phyloP scores from a whole-genome alignment of 2,888 invertebrate species.

The Heliconius sara region DNA sequence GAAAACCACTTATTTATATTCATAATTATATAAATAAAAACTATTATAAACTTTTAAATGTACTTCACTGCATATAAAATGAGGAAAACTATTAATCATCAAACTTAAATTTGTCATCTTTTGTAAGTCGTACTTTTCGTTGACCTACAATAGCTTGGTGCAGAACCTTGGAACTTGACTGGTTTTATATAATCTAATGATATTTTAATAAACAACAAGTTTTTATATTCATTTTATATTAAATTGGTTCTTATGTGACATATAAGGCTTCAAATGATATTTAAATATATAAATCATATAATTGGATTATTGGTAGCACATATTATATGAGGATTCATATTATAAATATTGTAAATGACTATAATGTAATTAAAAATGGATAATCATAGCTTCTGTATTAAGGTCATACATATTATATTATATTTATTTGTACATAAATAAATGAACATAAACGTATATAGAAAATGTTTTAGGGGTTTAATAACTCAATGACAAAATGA shows the following conservation, averaged over 20 bases:
- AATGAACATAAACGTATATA: no score
- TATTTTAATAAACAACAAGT: background rate
- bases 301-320: constrained; percentile 23
- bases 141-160: no score
- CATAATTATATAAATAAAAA: no score
- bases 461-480: no score
- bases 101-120: no score
- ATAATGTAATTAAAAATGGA: constrained; percentile 20
- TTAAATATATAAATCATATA: constrained; percentile 15
- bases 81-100: no score
- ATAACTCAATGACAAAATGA: no score
- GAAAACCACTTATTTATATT: no score
- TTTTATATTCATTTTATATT: background rate
- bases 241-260: background rate
- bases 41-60: no score
- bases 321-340: background rate
- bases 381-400: constrained; percentile 11
- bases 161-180: no score
- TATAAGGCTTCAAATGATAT: constrained; percentile 15
- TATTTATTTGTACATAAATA: background rate
- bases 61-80: no score
- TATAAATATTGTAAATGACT: background rate
- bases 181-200: background rate
- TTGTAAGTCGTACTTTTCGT: no score
- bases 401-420: background rate